Conservation (phyloP, 2,113 vertebrate genomes). For the Amphilophus citrinellus region DNA sequence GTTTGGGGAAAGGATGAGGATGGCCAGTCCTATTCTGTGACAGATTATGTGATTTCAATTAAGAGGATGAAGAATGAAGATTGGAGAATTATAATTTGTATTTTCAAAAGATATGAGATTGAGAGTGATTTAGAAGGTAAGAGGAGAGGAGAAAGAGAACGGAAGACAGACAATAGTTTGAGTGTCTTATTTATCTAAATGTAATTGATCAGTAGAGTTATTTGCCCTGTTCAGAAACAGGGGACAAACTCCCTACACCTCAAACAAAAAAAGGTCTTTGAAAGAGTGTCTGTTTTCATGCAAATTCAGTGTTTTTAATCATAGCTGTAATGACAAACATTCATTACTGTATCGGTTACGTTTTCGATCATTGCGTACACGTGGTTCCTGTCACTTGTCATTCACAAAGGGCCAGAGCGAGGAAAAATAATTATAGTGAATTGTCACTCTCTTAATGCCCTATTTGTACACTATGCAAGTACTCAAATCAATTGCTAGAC, state of each 20-base stretch:
- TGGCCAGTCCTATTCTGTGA: constrained; percentile 45
- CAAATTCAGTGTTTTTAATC: background rate
- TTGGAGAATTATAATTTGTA: constrained; percentile 57
- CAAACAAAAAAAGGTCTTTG: background rate
- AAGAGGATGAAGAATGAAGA: constrained; percentile 73
- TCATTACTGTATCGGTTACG: background rate
- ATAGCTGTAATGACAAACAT: background rate
- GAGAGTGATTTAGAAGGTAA: background rate
- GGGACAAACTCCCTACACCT: background rate
- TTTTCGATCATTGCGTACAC: background rate
- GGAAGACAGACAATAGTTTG: background rate
- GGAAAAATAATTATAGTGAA: background rate
- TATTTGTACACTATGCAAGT: background rate
- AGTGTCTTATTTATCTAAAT: background rate
- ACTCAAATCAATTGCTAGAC: background rate
- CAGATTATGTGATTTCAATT: constrained; percentile 78
- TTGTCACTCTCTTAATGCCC: background rate
- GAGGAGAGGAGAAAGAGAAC: background rate
- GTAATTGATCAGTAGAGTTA: background rate
- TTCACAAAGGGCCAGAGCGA: background rate
- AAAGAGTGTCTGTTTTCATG: background rate
- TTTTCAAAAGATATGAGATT: constrained; percentile 42
- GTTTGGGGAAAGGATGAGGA: constrained; percentile 55
- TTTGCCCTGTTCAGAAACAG: background rate
- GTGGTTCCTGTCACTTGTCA: background rate